Base-by-base conservation (phyloP, 2,113 vertebrate genomes). In the Perca schrenkii region DNA sequence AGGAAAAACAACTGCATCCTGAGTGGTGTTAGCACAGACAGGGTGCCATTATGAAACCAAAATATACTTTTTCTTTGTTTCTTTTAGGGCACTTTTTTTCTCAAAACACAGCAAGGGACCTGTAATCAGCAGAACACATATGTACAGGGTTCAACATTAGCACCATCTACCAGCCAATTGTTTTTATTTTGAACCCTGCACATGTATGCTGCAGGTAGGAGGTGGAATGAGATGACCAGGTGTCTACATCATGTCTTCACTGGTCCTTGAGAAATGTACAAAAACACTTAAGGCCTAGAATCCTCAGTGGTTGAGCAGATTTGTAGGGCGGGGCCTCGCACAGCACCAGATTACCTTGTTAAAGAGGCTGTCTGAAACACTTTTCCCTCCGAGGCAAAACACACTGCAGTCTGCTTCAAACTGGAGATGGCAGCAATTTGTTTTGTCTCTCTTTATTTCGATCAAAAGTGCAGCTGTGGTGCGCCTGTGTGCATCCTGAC, bases 401-500 rank as follows among this genome's bases (percentile, higher is more conserved):
- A 74, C 36, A 61, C 16, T 19, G 65, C 53, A 22, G 34, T 6
- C 52, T 11, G 17, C 47, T 56, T 53, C 50, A 68, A 72, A 82
- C 43, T 76, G 49, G 2, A 80, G 83, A 83, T 73, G 60, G 49
- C 74, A 63, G 49, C 61, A 67, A 65, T 63, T 47, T 63, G n/a
- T 71, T 64, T 14, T 43, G 46, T 46, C 16, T 28, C 11, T 34
- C 22, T 7, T 50, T 61, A 71, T 85, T 50, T 28, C 22, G 57
- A 68, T 74, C 50, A 68, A 14, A 50, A 46, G 36, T 31, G 2
- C 34, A 25, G 40, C 13, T 46, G 50, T 36, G 1, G n/a, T 3
- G 67, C 21, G n/a, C 64, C 22, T 62, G 66, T 36, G 25, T 19
- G 4, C 12, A 2, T 10, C 53, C 47, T 72, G 89, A 98, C 98